Evolutionary conservation across 1,140 invertebrate genomes (phyloP).

Genomic region (Odontomachus brunneus): DNA sequence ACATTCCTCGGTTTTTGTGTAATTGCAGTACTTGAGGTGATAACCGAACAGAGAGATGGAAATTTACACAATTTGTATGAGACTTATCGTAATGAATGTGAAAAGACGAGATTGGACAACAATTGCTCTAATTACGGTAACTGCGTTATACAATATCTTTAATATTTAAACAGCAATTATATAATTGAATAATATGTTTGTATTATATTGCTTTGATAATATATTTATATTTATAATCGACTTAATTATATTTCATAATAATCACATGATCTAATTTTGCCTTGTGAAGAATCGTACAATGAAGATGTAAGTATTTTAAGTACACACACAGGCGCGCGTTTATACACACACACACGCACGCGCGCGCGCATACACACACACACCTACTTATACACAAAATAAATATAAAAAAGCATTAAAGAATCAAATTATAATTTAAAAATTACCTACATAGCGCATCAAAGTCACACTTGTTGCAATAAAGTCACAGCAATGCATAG

Average conservation of each 20-base stretch:
- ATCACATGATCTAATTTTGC: not conserved
- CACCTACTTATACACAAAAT: no score
- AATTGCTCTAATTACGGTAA: slow-evolving; percentile 41
- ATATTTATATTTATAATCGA: not conserved
- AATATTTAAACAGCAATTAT: no score
- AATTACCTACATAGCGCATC: no score
- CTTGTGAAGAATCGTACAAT: not conserved
- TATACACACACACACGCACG: no score
- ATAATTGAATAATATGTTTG: no score
- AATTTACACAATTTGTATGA: slow-evolving; percentile 75
- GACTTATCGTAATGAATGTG: slow-evolving; percentile 57
- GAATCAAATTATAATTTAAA: not conserved
- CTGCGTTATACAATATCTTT: no score
- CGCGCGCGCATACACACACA: no score
- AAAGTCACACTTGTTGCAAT: no score
- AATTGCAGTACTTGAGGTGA: slow-evolving; percentile 83
- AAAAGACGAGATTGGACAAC: not conserved
- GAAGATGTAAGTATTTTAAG: not conserved
- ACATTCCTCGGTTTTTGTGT: slow-evolving; percentile 37
- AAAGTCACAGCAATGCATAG: no score
- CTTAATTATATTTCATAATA: not conserved
- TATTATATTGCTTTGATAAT: no score
- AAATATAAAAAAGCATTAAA: not conserved
- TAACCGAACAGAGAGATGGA: slow-evolving; percentile 79
- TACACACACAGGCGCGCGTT: no score